Base-by-base conservation (phyloP, 2,113 vertebrate species). In the Scopus umbretta region DNA sequence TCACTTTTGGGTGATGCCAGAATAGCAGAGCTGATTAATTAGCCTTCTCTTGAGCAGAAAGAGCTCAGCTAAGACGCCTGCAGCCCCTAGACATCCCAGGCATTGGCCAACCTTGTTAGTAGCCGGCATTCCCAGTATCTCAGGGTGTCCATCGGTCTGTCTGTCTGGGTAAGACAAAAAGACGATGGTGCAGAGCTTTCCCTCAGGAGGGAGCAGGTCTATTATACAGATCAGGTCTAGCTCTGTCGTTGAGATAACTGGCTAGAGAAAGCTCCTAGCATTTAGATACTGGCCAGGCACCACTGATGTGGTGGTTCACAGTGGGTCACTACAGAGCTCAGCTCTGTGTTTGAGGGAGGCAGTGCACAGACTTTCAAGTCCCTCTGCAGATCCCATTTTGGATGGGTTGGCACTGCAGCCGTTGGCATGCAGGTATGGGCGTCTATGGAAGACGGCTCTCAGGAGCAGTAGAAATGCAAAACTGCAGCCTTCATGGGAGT, bases 1-100 rank as follows among this genome's bases (percentile, higher is more conserved):
- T 94, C 96, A 97, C 93, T 97, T 94, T 97, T 96, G 93, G 92
- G 94, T 94, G 88, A 96, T 91, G 96, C 95, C 92, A 97, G 96
- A 96, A 91, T 55, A 92, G 49, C 59, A 80, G 74, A 96, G 78
- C 95, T 96, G 91, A 97, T 96, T 97, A 97, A 97, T 97, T 97
- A 97, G 79, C 71, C 53, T 86, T 95, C 88, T 91, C 81, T n/a
- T 62, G 79, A 85, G 80, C 86, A 88, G 67, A 88, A 96, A 89
- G 63, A 92, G 42, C 79, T 92, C 91, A 78, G 87, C 75, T 90
- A 86, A 88, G 90, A 78, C 3, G 75, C 59, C 80, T 76, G 62
- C 91, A 89, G 84, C 83, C 73, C 83, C 80, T 50, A 86, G 87
- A 91, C 70, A 82, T 87, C 70, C 38, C 75, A 80, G 43, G 30